Conservation (phyloP, 2,797 vertebrate species). For the Poeciliopsis presidionis region DNA sequence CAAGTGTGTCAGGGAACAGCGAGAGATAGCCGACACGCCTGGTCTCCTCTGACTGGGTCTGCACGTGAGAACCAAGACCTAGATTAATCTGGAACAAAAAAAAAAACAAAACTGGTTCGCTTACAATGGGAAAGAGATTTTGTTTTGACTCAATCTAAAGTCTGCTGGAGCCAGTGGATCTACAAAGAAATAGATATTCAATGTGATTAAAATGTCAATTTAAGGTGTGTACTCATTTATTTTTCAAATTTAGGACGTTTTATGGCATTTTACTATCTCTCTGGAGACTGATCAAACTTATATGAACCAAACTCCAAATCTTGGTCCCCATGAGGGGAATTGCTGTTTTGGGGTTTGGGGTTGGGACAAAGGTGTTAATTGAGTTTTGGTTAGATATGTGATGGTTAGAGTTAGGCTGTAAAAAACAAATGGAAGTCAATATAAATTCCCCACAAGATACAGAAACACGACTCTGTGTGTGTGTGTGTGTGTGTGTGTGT, state of each 20-base stretch:
- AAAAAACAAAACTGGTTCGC: not conserved
- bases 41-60: not conserved
- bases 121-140: not conserved
- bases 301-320: not conserved
- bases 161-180: not conserved
- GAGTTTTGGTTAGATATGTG: too few relatives aligned
- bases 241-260: not conserved
- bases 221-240: not conserved
- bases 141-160: not conserved
- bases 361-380: too few relatives aligned
- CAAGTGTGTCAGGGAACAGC: constrained; percentile 1
- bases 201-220: not conserved
- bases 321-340: too few relatives aligned
- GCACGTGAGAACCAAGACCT: not conserved
- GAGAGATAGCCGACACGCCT: not conserved
- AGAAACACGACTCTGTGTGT: too few relatives aligned
- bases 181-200: not conserved
- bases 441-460: too few relatives aligned
- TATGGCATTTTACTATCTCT: not conserved
- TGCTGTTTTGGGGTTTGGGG: too few relatives aligned
- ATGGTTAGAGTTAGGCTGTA: too few relatives aligned
- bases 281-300: not conserved
- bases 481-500: too few relatives aligned
- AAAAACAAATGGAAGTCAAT: too few relatives aligned
- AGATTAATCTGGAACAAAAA: not conserved